A percentile compares a stretch with the other conserved stretches of the same genome.
phyloP scores from a whole-genome alignment of 2,113 vertebrate genomes.

The Pollachius pollachius region DNA sequence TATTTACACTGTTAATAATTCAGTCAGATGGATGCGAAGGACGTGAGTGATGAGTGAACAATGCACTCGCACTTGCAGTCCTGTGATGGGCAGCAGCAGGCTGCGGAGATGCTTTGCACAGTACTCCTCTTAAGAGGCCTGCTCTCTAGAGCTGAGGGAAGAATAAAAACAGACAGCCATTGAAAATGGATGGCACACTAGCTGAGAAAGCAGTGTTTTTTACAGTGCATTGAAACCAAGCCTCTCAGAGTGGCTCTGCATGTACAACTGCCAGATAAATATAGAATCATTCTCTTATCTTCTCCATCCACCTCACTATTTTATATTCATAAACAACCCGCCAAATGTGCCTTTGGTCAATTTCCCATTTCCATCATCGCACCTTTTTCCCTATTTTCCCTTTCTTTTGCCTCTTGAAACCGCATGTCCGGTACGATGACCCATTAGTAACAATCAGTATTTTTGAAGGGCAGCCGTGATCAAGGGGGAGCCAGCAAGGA shows the following conservation, averaged over 20 bases:
- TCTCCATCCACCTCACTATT: background rate
- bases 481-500: slow-evolving; percentile 18
- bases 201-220: slow-evolving; percentile 32
- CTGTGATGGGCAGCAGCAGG: slow-evolving; percentile 33
- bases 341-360: slow-evolving; percentile 30
- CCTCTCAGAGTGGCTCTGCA: background rate
- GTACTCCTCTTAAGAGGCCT: slow-evolving; percentile 27
- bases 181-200: slow-evolving; percentile 23
- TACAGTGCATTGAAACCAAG: slow-evolving; percentile 19
- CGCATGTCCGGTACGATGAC: slow-evolving; percentile 49
- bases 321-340: slow-evolving; percentile 6
- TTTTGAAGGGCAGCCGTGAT: slow-evolving; percentile 63
- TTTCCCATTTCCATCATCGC: slow-evolving; percentile 44
- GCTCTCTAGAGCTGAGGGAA: slow-evolving; percentile 27
- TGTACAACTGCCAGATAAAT: too few species aligned
- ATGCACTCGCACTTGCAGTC: slow-evolving; percentile 41
- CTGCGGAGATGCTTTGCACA: slow-evolving; percentile 19
- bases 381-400: slow-evolving; percentile 19
- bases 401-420: slow-evolving; percentile 44
- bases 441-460: slow-evolving; percentile 58
- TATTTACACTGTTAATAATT: slow-evolving; percentile 61
- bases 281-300: too few species aligned
- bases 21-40: slow-evolving; percentile 38
- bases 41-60: slow-evolving; percentile 42
- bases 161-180: slow-evolving; percentile 3